Evolutionary conservation across 2,113 vertebrate genomes (phyloP), one percentile per base, ranked within the genome.

Genomic region (Nycticryphes semicollaris): DNA sequence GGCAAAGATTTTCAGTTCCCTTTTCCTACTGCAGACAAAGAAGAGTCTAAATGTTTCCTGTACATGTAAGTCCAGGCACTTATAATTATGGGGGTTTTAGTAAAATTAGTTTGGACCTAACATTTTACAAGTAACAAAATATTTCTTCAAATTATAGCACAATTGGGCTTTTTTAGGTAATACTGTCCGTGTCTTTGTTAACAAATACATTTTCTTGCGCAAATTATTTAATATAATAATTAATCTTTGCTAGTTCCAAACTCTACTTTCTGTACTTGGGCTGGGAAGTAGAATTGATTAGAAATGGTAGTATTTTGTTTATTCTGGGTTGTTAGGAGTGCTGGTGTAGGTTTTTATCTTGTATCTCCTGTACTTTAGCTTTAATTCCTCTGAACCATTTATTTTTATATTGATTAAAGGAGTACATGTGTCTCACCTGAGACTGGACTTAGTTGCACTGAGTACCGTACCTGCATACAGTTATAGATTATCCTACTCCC

Each of bases 1-100:
- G 14, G 50, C 24, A 53, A 67, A 72, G 16, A 13, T 50, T 85
- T 92, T 59, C 33, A 37, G 20, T 47, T 76, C 7, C 43, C 3
- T 67, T 77, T 87, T 48, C 12, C n/a, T 70, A 6, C 13, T 41
- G 66, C 12, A 68, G 75, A 35, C 37, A 56, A 72, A 75, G 57
- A 51, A 14, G 3, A 72, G 2, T 22, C 19, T 53, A 48, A 51
- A 39, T 63, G 8, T 56, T 91, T 91, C 47, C 63, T 60, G 47
- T 27, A 25, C 14, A 33, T 3, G 1, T 72, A 57, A 48, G 6
- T 24, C 33, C 20, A 60, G 35, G 48, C 84, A 89, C 37, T 0
- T 0, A 19, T 56, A 60, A 56, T 43, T 2, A 2, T 4, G 6
- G 47, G 4, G 43, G 1, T 31, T 45, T 91, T n/a, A 23, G 14